phyloP scores from a whole-genome alignment of 2,888 invertebrate genomes.

The Ophioninae sp. region DNA sequence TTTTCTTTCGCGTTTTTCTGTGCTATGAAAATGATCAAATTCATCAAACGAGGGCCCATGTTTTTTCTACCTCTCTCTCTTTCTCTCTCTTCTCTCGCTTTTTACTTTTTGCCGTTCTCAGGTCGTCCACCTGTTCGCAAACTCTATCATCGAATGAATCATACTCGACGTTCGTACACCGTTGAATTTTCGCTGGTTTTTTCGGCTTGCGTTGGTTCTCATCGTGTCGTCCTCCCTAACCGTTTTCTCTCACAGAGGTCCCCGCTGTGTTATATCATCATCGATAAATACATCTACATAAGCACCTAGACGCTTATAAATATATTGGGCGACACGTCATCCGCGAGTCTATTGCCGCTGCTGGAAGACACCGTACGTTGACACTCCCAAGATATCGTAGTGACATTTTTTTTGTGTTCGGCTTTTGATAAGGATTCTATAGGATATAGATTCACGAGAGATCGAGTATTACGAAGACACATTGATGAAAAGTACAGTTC shows the following conservation, averaged over 20 bases:
- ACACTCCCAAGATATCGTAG: neutral
- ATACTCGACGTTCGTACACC: constrained; percentile 12
- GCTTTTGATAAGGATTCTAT: neutral
- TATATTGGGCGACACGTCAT: constrained; percentile 5
- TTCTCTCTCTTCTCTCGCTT: constrained; percentile 10
- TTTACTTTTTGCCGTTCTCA: neutral
- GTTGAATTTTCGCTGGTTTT: constrained; percentile 38
- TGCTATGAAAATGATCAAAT: constrained; percentile 47
- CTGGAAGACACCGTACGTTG: neutral
- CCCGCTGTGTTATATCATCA: constrained; percentile 30
- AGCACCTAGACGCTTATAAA: neutral
- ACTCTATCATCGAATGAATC: constrained; percentile 39
- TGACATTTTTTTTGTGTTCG: neutral
- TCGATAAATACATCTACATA: constrained; percentile 6
- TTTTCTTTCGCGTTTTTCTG: constrained; percentile 15
- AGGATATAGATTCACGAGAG: neutral
- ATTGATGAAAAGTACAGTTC: neutral
- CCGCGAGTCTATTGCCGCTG: neutral
- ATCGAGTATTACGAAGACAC: neutral
- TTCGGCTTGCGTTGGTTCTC: neutral
- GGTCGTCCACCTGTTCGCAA: constrained; percentile 41
- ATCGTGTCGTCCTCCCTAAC: neutral
- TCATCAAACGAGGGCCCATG: constrained; percentile 25
- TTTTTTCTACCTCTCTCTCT: neutral
- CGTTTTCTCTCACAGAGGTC: constrained; percentile 3